phyloP scores from a whole-genome alignment of 2,113 vertebrate genomes.

The Origma solitaria region DNA sequence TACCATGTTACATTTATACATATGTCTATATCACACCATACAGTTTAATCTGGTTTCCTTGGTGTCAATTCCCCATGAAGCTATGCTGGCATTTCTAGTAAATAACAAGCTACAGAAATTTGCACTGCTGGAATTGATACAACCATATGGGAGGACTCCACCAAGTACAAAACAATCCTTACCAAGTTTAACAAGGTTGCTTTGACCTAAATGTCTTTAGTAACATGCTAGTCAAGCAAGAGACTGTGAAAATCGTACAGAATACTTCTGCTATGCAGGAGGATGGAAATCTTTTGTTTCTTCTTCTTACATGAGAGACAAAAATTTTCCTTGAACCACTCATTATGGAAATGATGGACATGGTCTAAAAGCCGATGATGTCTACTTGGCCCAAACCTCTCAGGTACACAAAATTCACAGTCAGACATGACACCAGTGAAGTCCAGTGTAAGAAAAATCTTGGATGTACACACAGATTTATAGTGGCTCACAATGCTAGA shows the following conservation, averaged over 20 bases:
- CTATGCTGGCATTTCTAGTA: neutral
- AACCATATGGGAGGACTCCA: neutral
- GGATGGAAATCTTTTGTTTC: neutral
- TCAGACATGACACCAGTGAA: neutral
- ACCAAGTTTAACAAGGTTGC: neutral
- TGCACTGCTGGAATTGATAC: neutral
- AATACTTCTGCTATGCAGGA: neutral
- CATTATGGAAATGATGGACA: neutral
- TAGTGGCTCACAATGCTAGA: neutral
- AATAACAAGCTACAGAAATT: neutral
- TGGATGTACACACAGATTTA: neutral
- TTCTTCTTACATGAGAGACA: neutral
- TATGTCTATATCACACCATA: neutral
- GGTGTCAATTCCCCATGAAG: neutral
- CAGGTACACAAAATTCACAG: neutral
- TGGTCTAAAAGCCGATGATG: neutral
- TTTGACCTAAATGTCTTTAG: neutral
- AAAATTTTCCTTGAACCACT: neutral
- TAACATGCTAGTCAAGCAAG: neutral
- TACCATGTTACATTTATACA: neutral
- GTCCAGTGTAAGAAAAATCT: neutral
- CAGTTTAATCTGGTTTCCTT: conserved; percentile 12
- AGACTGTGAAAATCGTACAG: neutral
- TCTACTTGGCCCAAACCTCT: neutral
- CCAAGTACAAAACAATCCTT: neutral